Evolutionary conservation across 2,888 invertebrate genomes (phyloP).

Genomic region (Capitulum mitella): DNA sequence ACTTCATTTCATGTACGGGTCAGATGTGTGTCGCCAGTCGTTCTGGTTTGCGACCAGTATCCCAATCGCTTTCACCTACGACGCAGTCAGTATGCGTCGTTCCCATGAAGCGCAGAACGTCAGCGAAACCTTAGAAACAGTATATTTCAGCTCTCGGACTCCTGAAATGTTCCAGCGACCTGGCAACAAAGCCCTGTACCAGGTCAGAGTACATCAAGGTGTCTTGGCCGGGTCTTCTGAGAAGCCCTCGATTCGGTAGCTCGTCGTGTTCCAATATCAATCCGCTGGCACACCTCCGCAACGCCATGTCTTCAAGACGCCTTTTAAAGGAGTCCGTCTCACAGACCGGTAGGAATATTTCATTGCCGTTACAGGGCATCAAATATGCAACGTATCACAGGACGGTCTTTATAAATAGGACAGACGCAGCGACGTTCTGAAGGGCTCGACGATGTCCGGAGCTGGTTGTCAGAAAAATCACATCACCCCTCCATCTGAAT

Average conservation of each 20-base stretch:
- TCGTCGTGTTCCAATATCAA: background rate
- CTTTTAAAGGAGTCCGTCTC: background rate
- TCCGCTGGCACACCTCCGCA: background rate
- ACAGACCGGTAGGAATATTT: background rate
- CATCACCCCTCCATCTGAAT: too few species aligned
- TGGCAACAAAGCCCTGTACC: background rate
- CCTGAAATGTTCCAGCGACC: background rate
- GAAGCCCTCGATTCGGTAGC: background rate
- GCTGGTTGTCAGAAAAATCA: too few species aligned
- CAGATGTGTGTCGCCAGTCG: too few species aligned
- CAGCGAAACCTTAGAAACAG: slow-evolving; percentile 2
- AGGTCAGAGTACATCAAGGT: background rate
- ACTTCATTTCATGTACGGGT: too few species aligned
- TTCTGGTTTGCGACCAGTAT: too few species aligned
- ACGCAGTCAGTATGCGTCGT: too few species aligned
- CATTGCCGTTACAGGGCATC: background rate
- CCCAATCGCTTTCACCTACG: background rate
- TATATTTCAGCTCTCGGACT: background rate
- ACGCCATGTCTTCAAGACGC: background rate
- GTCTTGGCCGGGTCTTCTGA: background rate
- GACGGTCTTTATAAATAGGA: background rate
- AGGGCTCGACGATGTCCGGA: too few species aligned
- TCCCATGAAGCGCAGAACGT: too few species aligned
- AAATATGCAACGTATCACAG: slow-evolving; percentile 9
- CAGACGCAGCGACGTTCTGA: background rate